A percentile compares a stretch with the other conserved stretches of the same genome.
phyloP scores from a whole-genome alignment of 2,797 vertebrate species.

The Falco naumanni region DNA sequence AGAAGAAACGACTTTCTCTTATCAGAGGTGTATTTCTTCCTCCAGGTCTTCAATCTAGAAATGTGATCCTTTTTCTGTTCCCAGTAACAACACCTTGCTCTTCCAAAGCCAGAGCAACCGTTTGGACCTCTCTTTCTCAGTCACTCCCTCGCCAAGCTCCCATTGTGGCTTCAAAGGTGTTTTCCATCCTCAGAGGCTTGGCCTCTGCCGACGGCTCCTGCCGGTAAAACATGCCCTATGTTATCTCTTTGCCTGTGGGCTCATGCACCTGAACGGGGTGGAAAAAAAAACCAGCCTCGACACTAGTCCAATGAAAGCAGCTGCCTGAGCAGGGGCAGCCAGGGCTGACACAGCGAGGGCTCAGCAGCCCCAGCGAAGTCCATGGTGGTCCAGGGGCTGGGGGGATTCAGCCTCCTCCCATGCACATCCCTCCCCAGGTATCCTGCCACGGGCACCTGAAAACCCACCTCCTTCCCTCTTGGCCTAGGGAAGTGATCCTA shows the following conservation, averaged over 20 bases:
- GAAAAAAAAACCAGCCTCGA: neutral
- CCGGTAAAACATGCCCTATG: neutral
- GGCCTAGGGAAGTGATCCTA: neutral
- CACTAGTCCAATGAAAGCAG: neutral
- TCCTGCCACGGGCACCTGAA: neutral
- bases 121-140: neutral
- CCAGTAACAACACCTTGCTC: neutral
- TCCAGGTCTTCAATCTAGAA: slow-evolving; percentile 9
- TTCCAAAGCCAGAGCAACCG: neutral
- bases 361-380: neutral
- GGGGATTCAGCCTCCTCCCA: neutral
- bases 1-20: slow-evolving; percentile 15
- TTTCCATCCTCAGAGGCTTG: neutral
- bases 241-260: slow-evolving; percentile 20
- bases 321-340: neutral
- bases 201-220: neutral
- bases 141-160: neutral
- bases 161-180: neutral
- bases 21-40: slow-evolving; percentile 12
- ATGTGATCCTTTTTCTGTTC: neutral
- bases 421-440: neutral
- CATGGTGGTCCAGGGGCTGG: neutral
- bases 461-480: neutral
- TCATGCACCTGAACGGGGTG: neutral
- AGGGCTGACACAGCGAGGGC: fast-evolving